A percentile compares a stretch with the other conserved stretches of the same genome.
Evolutionary conservation across 1,140 invertebrate species (phyloP).

Genomic region (Brachionus rubens): DNA sequence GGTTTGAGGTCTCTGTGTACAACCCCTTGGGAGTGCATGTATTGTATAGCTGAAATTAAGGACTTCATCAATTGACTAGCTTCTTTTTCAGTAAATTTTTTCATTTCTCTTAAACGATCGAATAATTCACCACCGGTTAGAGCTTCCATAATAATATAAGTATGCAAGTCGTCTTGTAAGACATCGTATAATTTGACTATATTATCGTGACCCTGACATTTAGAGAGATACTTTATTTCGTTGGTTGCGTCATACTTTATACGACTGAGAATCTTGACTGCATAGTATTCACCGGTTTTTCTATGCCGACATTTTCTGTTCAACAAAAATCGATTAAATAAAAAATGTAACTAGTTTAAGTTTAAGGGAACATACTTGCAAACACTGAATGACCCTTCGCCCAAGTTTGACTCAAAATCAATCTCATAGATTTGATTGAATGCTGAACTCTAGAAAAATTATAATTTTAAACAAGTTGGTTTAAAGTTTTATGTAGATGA

Average conservation of each 20-base stretch:
- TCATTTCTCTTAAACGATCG: conserved; percentile 66
- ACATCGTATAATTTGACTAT: conserved; percentile 81
- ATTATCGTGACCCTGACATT: conserved; percentile 80
- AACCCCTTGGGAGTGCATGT: conserved; percentile 74
- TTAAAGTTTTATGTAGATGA: conserved; percentile 50
- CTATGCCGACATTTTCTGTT: conserved; percentile 72
- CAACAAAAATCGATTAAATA: not conserved
- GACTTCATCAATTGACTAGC: conserved; percentile 71
- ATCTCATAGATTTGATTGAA: conserved; percentile 63
- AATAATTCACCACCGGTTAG: conserved; percentile 83
- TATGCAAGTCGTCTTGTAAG: conserved; percentile 71
- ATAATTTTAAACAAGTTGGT: conserved; percentile 65
- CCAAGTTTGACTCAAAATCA: conserved; percentile 61
- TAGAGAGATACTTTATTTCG: conserved; percentile 74
- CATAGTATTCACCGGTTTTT: conserved; percentile 70
- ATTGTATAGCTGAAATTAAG: conserved; percentile 74
- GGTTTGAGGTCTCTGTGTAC: conserved; percentile 87
- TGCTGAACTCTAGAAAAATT: conserved; percentile 73
- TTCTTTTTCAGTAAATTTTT: conserved; percentile 69
- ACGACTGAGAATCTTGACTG: conserved; percentile 85
- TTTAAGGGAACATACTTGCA: conserved; percentile 64
- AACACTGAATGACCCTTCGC: conserved; percentile 83
- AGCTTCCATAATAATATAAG: conserved; percentile 80
- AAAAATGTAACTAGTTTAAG: not conserved
- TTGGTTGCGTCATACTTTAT: conserved; percentile 66